These are phyloP conservation scores for Steatocranus sp. DNA, from an alignment of 2,797 vertebrate genomes.

Conservation along the genomic window DNA sequence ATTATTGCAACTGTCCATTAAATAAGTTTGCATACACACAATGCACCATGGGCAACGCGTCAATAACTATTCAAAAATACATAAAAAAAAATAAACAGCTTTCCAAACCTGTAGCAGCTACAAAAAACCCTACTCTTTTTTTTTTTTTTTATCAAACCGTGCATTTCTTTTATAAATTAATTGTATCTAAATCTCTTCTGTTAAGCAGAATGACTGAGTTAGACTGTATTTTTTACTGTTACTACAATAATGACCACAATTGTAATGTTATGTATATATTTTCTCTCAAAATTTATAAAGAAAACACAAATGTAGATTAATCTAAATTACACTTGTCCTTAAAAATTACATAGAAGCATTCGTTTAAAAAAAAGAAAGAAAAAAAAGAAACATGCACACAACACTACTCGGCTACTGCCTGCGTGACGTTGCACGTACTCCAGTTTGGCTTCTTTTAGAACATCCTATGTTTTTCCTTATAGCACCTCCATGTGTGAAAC, in stretches of 20 bases:
- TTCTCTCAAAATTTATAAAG: not conserved
- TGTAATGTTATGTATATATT: not conserved
- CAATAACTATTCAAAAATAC: constrained; percentile 11
- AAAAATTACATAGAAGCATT: not conserved
- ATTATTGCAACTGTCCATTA: constrained; percentile 55
- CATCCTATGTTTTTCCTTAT: not conserved
- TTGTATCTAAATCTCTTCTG: rapidly evolving
- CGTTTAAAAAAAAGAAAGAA: rapidly evolving
- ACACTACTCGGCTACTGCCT: not conserved
- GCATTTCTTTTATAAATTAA: not conserved
- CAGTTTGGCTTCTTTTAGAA: not conserved
- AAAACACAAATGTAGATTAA: not conserved
- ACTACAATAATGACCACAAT: not conserved
- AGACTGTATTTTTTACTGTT: not conserved
- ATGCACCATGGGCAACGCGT: not conserved
- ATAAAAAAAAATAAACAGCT: not conserved
- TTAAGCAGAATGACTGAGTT: not conserved
- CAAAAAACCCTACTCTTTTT: not conserved
- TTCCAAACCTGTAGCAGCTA: not conserved
- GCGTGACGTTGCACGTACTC: not conserved
- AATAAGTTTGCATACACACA: constrained; percentile 24
- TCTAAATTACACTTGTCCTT: not conserved
- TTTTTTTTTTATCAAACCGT: not conserved
- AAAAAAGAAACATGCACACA: not conserved
- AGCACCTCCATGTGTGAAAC: constrained; percentile 22